Evolutionary conservation across 1,140 invertebrate species (phyloP).

Genomic region (Amphibalanus amphitrite): DNA sequence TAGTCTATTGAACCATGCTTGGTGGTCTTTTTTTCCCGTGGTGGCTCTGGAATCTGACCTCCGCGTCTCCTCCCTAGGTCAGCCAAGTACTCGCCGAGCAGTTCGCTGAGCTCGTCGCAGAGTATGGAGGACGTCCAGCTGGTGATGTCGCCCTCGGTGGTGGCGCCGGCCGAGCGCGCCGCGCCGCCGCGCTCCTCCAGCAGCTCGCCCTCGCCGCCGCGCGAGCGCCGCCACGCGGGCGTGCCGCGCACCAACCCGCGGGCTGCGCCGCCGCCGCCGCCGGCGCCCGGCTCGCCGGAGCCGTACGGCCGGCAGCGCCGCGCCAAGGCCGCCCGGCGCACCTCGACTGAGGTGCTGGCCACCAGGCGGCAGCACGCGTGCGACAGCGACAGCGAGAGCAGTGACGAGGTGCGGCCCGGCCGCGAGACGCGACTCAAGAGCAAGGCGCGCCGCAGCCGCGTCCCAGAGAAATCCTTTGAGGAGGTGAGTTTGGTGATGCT

Average conservation of each 20-base stretch:
- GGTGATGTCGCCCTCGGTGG: conserved; percentile 9
- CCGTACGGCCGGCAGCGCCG: conserved; percentile 6
- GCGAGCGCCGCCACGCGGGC: conserved; percentile 20
- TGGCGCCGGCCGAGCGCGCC: conserved; percentile 16
- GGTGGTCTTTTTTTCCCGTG: too few species aligned
- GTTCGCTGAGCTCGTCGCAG: conserved; percentile 19
- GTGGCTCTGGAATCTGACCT: not conserved
- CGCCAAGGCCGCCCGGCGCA: conserved; percentile 13
- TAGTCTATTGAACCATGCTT: too few species aligned
- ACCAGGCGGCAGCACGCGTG: conserved; percentile 9
- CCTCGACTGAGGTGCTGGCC: conserved; percentile 14
- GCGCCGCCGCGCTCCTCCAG: conserved; percentile 16
- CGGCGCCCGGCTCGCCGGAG: conserved; percentile 9
- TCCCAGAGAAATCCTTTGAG: not conserved
- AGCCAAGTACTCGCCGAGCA: conserved; percentile 10
- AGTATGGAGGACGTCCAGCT: conserved; percentile 20
- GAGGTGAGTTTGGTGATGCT: not conserved
- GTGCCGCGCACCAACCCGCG: conserved; percentile 22
- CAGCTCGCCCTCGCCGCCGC: conserved; percentile 21
- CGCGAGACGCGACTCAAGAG: not conserved
- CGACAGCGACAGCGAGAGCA: conserved; percentile 5
- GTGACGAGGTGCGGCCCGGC: not conserved
- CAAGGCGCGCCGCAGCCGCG: not conserved
- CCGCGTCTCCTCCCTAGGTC: not conserved
- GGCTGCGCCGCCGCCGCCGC: conserved; percentile 16